Conservation (phyloP, 2,888 invertebrate genomes). For the Hirtodrosophila alboralis region DNA sequence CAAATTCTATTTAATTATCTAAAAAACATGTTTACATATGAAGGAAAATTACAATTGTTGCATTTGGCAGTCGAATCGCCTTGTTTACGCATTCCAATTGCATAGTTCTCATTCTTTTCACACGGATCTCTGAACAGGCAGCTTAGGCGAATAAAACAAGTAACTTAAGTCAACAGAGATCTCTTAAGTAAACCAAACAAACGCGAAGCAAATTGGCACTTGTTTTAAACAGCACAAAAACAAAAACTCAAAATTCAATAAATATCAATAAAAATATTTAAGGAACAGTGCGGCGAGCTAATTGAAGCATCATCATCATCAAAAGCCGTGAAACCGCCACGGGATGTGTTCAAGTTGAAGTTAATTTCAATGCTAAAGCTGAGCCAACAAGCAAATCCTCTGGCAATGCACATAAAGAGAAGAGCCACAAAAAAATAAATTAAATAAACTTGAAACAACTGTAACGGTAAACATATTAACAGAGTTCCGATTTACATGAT, state of each 20-base stretch:
- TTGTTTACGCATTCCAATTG: conserved; percentile 13
- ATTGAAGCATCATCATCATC: conserved; percentile 43
- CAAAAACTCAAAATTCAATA: conserved; percentile 58
- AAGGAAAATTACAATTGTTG: not conserved
- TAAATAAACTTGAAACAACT: conserved; percentile 11
- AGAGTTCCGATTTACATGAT: too few relatives aligned
- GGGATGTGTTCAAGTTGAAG: conserved; percentile 14
- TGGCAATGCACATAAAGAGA: conserved; percentile 6
- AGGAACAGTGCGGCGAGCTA: conserved; percentile 31
- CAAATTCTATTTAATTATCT: too few relatives aligned
- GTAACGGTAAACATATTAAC: conserved; percentile 73
- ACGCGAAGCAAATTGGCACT: conserved; percentile 43
- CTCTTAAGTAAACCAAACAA: conserved; percentile 39
- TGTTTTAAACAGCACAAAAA: conserved; percentile 30
- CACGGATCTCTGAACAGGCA: conserved; percentile 6
- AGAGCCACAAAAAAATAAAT: conserved; percentile 9
- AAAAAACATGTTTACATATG: too few relatives aligned
- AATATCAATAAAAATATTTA: conserved; percentile 71
- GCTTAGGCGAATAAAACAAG: not conserved
- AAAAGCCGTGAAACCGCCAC: conserved; percentile 50
- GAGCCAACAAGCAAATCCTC: conserved; percentile 31
- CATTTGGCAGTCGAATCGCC: conserved; percentile 2
- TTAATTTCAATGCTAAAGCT: conserved; percentile 21
- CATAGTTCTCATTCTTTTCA: conserved; percentile 8
- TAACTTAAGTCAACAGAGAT: conserved; percentile 4